Evolutionary conservation across 2,888 invertebrate species (phyloP), one percentile per base, ranked within the genome.

Genomic region (Atrina japonica): DNA sequence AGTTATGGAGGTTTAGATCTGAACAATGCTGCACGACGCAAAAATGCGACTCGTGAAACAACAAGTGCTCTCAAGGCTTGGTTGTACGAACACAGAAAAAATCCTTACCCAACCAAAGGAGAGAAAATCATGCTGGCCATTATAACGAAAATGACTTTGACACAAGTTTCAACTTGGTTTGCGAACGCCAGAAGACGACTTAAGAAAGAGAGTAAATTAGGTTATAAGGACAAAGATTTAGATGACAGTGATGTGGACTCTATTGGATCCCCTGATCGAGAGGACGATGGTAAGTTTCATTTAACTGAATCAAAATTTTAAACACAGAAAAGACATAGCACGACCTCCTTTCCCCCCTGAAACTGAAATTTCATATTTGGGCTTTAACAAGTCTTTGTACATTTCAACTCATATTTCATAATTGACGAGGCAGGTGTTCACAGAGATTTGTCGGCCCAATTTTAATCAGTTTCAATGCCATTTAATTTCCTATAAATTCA

Each of bases 131-230:
- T 97, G 96, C 92, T 97, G 89, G 97, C 97, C 80, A 96, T 97
- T 89, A 96, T 97, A 88, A 97, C 97, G 63, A 96, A 96, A 92
- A 97, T 97, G 97, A 97, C 97, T 70, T 91, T 97, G 81, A 97
- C 97, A 25, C 90, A 89, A 77, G 97, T 97, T 76, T 97, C 96
- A 70, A 98, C 97, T 85, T 98, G 97, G 97, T 98, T 98, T 91
- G 97, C 97, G 68, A 98, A 97, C 91, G 97, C 97, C 45, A 92
- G 97, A 78, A 93, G 97, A 84, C 93, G 97, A 60, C 93, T 98
- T 84, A 98, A 98, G 92, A 98, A 98, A 90, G 97, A 97, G 91
- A 97, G 97, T 92, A 97, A 97, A 91, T 96, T 97, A 95, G 96
- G 96, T 76, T 97, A 97, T 96, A 77, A 78, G 43, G 81, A 83